Evolutionary conservation across 2,797 vertebrate species (phyloP), one percentile per base, ranked within the genome.

Genomic region (Pachyuromys duprasi): DNA sequence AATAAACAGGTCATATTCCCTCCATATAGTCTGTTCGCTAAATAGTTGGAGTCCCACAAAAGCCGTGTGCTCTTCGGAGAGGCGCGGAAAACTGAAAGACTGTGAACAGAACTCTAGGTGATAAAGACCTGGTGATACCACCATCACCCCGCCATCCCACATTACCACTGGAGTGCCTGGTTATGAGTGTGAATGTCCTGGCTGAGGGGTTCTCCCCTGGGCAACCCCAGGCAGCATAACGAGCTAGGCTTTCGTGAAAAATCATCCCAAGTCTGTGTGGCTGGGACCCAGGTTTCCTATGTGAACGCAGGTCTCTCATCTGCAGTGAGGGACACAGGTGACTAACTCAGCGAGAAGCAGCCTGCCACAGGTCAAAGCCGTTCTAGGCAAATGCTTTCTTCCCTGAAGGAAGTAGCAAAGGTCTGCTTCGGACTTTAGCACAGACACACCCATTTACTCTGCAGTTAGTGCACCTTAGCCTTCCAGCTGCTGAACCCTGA

Each of bases 351-450:
- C 5, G n/a, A n/a, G 36, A 14, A 82, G 67, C 22, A 72, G 55
- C 55, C 78, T 79, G 82, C 33, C 87, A 86, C 4, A 86, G 31
- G 53, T 17, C 81, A 84, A 87, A 89, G 78, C 26, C 14, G 79
- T 94, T 20, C 89, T 92, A 62, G 74, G 36, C 28, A 83, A 92
- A 93, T 55, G 65, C 11, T 36, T 45, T 86, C 36, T 60, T 80
- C 94, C 79, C 63, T 89, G 83, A 78, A 95, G 80, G 79, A 93
- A 93, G 22, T 1, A 80, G n/a, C n/a, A 57, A 70, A 95, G n/a
- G 89, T 28, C 45, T 39, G 0, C 15, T 8, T 72, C 82, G 86
- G 74, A 79, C 57, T 55, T 78, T 75, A 83, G 28, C 18, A 11
- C 2, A 67, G 53, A 89, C 20, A 31, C 17, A 60, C 36, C 28